A percentile compares a stretch with the other conserved stretches of the same genome.
Conservation (phyloP, 1,140 invertebrate genomes). For the Limonius californicus region DNA sequence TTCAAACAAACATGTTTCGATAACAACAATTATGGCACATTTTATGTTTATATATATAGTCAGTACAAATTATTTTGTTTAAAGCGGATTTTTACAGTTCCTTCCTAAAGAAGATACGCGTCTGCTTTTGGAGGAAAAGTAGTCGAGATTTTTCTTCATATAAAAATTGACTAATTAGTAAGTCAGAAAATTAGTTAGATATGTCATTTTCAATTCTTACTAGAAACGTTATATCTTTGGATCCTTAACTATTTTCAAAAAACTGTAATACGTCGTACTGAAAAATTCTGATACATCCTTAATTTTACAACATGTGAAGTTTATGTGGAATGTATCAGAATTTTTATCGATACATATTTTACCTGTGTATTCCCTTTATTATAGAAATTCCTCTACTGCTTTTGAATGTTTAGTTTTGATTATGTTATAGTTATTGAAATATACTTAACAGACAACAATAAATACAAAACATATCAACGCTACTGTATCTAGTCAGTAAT, state of each 20-base stretch:
- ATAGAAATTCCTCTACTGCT: too few species aligned
- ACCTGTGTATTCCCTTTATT: neutral
- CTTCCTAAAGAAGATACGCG: neutral
- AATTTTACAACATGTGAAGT: too few species aligned
- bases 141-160: neutral
- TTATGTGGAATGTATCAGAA: neutral
- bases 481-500: neutral
- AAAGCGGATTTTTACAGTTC: neutral
- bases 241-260: too few species aligned
- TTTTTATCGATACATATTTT: too few species aligned
- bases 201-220: neutral
- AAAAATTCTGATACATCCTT: too few species aligned
- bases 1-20: neutral
- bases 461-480: neutral
- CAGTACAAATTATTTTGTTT: neutral
- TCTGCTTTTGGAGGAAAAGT: neutral
- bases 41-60: neutral
- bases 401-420: neutral
- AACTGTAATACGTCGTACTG: too few species aligned
- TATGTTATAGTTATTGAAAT: neutral
- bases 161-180: neutral
- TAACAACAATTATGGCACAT: conserved; percentile 4
- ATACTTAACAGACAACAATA: neutral
- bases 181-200: neutral
- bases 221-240: too few species aligned